phyloP scores from a whole-genome alignment of 2,888 invertebrate genomes.

The Harpalus rubripes region DNA sequence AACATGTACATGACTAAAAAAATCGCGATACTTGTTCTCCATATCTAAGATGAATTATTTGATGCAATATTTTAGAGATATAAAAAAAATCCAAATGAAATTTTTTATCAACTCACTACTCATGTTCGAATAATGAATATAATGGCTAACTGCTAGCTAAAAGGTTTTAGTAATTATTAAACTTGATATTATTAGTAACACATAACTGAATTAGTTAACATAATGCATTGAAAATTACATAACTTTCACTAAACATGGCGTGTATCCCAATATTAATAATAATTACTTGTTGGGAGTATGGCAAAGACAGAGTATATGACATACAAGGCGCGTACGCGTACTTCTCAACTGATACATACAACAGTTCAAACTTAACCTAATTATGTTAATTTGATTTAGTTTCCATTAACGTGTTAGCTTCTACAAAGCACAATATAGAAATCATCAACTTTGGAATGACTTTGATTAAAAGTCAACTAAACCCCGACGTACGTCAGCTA shows the following conservation, averaged over 20 bases:
- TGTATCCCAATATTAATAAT: slow-evolving; percentile 20
- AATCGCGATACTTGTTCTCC: not conserved
- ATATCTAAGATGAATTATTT: too few species aligned
- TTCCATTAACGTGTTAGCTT: slow-evolving; percentile 57
- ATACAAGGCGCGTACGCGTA: slow-evolving; percentile 40
- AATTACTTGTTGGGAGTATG: slow-evolving; percentile 18
- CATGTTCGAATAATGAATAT: not conserved
- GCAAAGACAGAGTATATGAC: slow-evolving; percentile 1
- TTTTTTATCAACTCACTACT: too few species aligned
- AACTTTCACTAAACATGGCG: slow-evolving; percentile 20
- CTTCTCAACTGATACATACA: slow-evolving; percentile 13
- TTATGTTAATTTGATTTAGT: slow-evolving; percentile 63
- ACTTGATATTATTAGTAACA: slow-evolving; percentile 1
- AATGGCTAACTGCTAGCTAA: not conserved
- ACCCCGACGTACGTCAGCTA: slow-evolving; percentile 13
- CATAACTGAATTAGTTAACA: slow-evolving; percentile 15
- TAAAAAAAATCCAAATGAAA: too few species aligned
- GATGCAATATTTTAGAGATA: too few species aligned
- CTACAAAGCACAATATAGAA: slow-evolving; percentile 53
- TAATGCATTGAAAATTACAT: slow-evolving; percentile 23
- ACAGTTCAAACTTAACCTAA: slow-evolving; percentile 59
- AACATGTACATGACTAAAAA: too few species aligned
- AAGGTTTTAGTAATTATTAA: slow-evolving; percentile 3
- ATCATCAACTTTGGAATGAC: slow-evolving; percentile 52
- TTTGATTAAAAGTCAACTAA: slow-evolving; percentile 63